Conservation (phyloP, 2,797 vertebrate genomes). For the Rhinichthys osculus region DNA sequence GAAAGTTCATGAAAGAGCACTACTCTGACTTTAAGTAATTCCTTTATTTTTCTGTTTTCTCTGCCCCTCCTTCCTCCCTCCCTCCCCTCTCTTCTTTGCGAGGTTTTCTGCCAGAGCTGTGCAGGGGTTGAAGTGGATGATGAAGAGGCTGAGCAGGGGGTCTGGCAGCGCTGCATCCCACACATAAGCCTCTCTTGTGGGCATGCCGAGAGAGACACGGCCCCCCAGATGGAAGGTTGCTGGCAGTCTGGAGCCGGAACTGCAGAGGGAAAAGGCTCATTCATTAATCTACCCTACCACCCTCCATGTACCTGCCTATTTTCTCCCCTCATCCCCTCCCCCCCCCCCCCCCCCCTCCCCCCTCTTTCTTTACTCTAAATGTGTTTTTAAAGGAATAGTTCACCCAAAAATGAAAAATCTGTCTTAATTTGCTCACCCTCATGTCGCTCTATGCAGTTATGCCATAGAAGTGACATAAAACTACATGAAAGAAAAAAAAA, state of each 20-base stretch:
- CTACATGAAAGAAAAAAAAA: neutral
- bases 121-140: slow-evolving; percentile 56
- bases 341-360: no score
- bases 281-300: slow-evolving; percentile 50
- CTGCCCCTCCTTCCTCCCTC: neutral
- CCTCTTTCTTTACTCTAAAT: slow-evolving; percentile 8
- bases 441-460: no score
- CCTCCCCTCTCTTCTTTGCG: slow-evolving; percentile 25
- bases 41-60: slow-evolving; percentile 13
- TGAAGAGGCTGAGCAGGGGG: slow-evolving; percentile 61
- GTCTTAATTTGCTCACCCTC: no score
- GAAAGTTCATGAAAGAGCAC: slow-evolving; percentile 1
- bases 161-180: slow-evolving; percentile 59
- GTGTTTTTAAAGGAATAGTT: slow-evolving; percentile 24
- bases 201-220: slow-evolving; percentile 36
- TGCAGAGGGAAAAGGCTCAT: slow-evolving; percentile 34
- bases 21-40: slow-evolving; percentile 1
- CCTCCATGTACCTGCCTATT: slow-evolving; percentile 32
- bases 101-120: slow-evolving; percentile 40
- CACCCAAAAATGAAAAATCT: neutral
- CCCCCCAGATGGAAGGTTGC: slow-evolving; percentile 52
- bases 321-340: neutral
- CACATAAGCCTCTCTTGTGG: slow-evolving; percentile 57
- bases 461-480: neutral
- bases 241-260: slow-evolving; percentile 54